Evolutionary conservation across 1,140 invertebrate genomes (phyloP).

Genomic region (Carcinoscorpius rotundicauda): DNA sequence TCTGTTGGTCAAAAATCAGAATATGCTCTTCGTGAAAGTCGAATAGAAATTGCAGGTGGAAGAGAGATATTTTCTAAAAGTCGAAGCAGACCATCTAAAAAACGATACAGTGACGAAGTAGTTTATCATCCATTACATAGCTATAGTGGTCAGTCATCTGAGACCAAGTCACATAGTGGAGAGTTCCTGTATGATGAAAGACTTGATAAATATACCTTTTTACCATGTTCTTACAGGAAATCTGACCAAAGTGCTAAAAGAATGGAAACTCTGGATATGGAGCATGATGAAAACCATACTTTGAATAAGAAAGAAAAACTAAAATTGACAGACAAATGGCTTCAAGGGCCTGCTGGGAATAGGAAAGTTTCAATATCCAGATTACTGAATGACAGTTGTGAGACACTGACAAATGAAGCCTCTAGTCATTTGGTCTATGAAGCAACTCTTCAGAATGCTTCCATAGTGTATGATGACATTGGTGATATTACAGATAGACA

Average conservation of each 20-base stretch:
- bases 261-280: too few species aligned
- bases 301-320: too few species aligned
- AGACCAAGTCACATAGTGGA: slow-evolving; percentile 10
- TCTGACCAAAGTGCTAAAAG: too few species aligned
- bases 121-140: slow-evolving; percentile 36
- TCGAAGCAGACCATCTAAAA: slow-evolving; percentile 59
- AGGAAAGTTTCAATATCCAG: too few species aligned
- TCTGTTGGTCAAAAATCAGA: slow-evolving; percentile 5
- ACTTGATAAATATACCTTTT: slow-evolving; percentile 12
- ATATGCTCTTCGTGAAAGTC: slow-evolving; percentile 36
- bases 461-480: slow-evolving; percentile 67
- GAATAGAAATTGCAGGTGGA: slow-evolving; percentile 76
- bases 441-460: slow-evolving; percentile 45
- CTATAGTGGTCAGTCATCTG: too few species aligned
- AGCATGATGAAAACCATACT: too few species aligned
- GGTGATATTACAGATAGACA: slow-evolving; percentile 42
- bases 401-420: neutral
- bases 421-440: slow-evolving; percentile 22
- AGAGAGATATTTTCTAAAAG: slow-evolving; percentile 72
- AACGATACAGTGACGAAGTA: slow-evolving; percentile 47
- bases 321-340: too few species aligned
- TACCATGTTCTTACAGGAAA: too few species aligned
- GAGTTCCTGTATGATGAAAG: slow-evolving; percentile 23
- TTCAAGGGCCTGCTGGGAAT: too few species aligned
- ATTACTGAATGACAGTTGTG: too few species aligned